Base-by-base conservation (phyloP, 2,888 invertebrate species). In the Yponomeuta malinellus region DNA sequence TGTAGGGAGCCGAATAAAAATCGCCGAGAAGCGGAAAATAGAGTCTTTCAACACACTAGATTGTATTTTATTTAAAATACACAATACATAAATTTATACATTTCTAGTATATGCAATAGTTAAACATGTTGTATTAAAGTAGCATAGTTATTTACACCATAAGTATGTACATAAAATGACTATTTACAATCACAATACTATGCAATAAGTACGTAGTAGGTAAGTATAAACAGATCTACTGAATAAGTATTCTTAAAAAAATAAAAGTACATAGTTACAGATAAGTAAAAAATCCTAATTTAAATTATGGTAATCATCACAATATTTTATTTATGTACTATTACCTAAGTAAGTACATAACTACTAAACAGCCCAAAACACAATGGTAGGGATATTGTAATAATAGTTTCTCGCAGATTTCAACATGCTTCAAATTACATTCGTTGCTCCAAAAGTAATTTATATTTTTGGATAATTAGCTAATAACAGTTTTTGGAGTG, bases 241-340 rank as follows among this genome's bases (percentile, higher is more conserved):
- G 52, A 59, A 15, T 59, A 59, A 6, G 43, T 43, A 8, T 43
- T 15, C 52, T 59, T 15, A 59, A 59, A 12, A 59, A 59, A 59
- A 15, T 59, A 59, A 15, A 59, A 12, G 2, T 52, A 52, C 6
- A 59, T 59, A 59, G 43, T 43, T 43, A 43, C 43, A 43, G 52
- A 59, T 59, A 15, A 59, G 52, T 59, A 59, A 59, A 59, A 59
- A 15, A 59, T 15, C 52, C 3, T 15, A 59, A 59, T 59, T 59
- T 59, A 59, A 59, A 59, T 59, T 59, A 59, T 59, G 52, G 52
- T 59, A 59, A 59, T 59, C 52, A 59, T 59, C 52, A 59, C 52
- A 59, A 59, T 59, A 59, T 59, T 59, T 59, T 59, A 15, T 15
- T 59, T 59, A 59, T 12, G 15, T 59, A 15, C 37, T 37, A 37